Conservation (phyloP, 1,140 invertebrate species). For the Drosophila malerkotliana region DNA sequence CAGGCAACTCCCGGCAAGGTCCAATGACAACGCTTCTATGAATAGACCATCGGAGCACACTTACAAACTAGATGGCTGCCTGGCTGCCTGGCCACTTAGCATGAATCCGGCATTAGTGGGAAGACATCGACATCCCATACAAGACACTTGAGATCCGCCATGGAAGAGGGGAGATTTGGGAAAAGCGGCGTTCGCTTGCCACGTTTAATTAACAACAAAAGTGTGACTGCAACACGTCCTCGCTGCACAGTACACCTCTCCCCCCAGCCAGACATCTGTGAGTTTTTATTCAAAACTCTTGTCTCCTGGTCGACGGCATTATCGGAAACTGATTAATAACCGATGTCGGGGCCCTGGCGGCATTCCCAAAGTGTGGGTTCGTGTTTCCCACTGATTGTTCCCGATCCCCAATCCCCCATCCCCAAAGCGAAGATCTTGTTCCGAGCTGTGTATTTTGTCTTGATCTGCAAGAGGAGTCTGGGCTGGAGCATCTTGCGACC, state of each 20-base stretch:
- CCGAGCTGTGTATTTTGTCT: conserved; percentile 57
- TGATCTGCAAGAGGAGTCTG: conserved; percentile 49
- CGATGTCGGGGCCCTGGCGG: conserved; percentile 53
- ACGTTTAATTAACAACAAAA: conserved; percentile 78
- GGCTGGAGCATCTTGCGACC: conserved; percentile 22
- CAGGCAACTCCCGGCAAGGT: conserved; percentile 62
- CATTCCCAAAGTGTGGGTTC: conserved; percentile 27
- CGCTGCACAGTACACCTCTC: conserved; percentile 17
- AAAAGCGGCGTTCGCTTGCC: conserved; percentile 40
- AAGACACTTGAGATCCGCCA: conserved; percentile 36
- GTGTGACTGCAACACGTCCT: conserved; percentile 73
- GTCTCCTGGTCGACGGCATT: conserved; percentile 66
- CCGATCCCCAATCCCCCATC: neutral
- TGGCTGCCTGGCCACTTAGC: conserved; percentile 61
- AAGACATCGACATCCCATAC: conserved; percentile 37
- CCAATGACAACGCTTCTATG: conserved; percentile 71
- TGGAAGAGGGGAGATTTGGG: conserved; percentile 6
- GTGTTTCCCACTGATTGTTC: conserved; percentile 3
- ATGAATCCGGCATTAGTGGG: conserved; percentile 60
- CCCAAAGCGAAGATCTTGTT: conserved; percentile 63
- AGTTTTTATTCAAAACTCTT: conserved; percentile 74
- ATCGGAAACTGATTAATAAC: conserved; percentile 82
- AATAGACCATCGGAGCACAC: conserved; percentile 55
- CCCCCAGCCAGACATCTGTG: conserved; percentile 21
- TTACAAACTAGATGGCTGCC: conserved; percentile 36